phyloP scores from a whole-genome alignment of 1,140 invertebrate genomes.

The Brachionus sp. region DNA sequence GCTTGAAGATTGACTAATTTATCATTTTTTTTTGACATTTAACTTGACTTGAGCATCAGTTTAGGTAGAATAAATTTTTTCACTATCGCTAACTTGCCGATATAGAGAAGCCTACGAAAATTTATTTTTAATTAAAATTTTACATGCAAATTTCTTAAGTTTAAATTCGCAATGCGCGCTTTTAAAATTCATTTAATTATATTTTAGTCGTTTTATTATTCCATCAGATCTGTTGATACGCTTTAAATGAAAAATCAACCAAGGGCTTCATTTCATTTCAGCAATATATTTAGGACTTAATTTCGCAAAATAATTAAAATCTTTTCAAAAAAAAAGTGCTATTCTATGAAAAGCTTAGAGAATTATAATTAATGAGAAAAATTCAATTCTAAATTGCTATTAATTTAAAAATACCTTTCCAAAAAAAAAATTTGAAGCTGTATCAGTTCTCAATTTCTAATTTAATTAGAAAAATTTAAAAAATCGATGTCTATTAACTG shows the following conservation, averaged over 20 bases:
- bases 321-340: background rate
- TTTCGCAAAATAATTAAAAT: background rate
- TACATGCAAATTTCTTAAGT: background rate
- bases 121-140: constrained; percentile 36
- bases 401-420: background rate
- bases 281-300: background rate
- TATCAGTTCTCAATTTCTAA: background rate
- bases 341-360: background rate
- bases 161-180: background rate
- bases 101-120: background rate
- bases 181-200: constrained; percentile 10
- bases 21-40: constrained; percentile 7
- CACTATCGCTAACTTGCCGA: background rate
- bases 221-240: background rate
- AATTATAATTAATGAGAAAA: background rate
- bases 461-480: background rate
- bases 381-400: background rate
- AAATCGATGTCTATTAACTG: background rate
- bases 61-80: background rate
- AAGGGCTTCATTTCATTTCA: constrained; percentile 2
- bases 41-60: background rate
- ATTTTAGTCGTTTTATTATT: background rate
- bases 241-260: background rate
- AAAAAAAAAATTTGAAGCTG: background rate
- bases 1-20: background rate